Percentiles rank a stretch among this genome's conserved stretches.
Evolutionary conservation across 1,140 invertebrate genomes (phyloP).

Genomic region (Helicorthomorpha holstii): DNA sequence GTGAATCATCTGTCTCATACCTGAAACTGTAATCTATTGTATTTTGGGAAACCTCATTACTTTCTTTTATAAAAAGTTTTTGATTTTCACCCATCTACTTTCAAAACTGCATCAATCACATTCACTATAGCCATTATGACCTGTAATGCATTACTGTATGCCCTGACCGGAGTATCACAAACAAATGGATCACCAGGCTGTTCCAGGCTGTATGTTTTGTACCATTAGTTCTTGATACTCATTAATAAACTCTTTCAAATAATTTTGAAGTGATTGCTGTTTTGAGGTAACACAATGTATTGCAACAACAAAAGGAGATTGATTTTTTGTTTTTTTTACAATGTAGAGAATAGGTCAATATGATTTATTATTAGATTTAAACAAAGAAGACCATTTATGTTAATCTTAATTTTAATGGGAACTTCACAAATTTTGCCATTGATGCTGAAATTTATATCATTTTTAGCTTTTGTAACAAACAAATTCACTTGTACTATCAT

Average conservation of each 20-base stretch:
- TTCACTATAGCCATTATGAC: conserved; percentile 20
- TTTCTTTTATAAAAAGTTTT: conserved; percentile 15
- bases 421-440: no score
- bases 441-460: no score
- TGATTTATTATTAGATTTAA: no score
- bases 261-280: conserved; percentile 16
- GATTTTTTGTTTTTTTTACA: conserved; percentile 11
- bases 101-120: conserved; percentile 22
- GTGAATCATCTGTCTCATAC: conserved; percentile 10
- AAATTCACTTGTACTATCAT: no score
- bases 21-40: conserved; percentile 18
- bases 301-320: conserved; percentile 13
- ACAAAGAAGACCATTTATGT: no score
- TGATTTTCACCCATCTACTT: conserved; percentile 14
- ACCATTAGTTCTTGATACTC: conserved; percentile 14
- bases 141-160: conserved; percentile 22
- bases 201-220: conserved; percentile 14
- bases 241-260: conserved; percentile 17
- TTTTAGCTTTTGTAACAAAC: no score
- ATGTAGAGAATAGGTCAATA: conserved; percentile 19
- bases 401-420: no score
- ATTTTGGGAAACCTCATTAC: conserved; percentile 6
- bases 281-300: conserved; percentile 20
- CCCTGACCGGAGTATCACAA: no score
- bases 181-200: conserved; percentile 25